A percentile compares a stretch with the other conserved stretches of the same genome.
phyloP scores from a whole-genome alignment of 2,113 vertebrate species.

The Coracopsis vasa region DNA sequence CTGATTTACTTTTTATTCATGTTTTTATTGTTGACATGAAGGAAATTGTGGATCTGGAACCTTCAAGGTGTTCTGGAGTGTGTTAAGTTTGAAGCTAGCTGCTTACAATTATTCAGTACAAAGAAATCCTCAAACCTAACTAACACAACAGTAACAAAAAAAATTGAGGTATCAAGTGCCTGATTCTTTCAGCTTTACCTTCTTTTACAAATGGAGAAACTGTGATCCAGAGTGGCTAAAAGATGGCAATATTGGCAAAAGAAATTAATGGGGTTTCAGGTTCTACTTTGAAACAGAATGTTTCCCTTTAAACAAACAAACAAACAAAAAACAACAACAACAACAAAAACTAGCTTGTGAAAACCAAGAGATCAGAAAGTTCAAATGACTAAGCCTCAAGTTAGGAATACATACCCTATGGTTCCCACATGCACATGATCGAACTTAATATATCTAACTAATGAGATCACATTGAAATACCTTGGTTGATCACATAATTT shows the following conservation, averaged over 20 bases:
- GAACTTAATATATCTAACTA: background rate
- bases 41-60: background rate
- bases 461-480: background rate
- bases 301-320: background rate
- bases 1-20: background rate
- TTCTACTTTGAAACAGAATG: background rate
- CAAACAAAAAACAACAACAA: too few relatives aligned
- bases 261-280: background rate
- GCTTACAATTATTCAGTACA: background rate
- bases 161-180: background rate
- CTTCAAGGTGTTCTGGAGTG: background rate
- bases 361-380: background rate
- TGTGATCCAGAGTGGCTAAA: background rate
- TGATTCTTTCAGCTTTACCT: background rate
- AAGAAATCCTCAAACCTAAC: background rate
- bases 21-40: background rate
- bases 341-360: background rate
- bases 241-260: background rate
- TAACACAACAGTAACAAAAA: background rate
- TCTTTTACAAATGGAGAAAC: background rate
- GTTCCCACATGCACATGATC: rapidly evolving
- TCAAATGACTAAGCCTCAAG: background rate
- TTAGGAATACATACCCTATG: background rate
- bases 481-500: background rate
- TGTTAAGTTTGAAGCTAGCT: background rate